Evolutionary conservation across 2,113 vertebrate genomes (phyloP), one percentile per base, ranked within the genome.

Genomic region (Trogon melanurus): DNA sequence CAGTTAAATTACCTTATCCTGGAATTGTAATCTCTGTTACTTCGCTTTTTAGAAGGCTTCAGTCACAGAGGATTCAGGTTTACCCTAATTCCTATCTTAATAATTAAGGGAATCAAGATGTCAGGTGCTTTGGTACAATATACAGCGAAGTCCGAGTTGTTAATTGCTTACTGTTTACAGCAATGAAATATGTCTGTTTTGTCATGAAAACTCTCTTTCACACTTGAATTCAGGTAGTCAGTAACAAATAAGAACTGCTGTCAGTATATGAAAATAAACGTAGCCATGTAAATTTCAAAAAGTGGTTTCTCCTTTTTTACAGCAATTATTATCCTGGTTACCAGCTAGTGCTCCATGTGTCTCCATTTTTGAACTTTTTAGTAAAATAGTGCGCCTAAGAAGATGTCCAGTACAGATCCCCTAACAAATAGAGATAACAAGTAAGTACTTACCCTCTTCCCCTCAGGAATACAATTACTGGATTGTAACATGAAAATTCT

Each of bases 391-490:
- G 21, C 50, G 44, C 50, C 47, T 29, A 41, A 57, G 85, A 84
- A 93, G 93, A 97, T 96, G 97, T 79, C 93, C 72, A 45, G 36
- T 82, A 53, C 75, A 88, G 93, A 89, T 53, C 17, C 45, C 17
- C 27, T 81, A 47, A 70, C 65, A 88, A 65, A 72, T 80, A 18
- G 78, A 58, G 44, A 75, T 41, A 48, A 82, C 50, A 95, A 60
- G 97, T 96, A 94, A 97, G 96, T 97, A 79, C 12, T 30, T 41
- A 34, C 5, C 41, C 41, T 22, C 10, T n/a, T 16, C 38, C 9
- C 10, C 10, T 44, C 5, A 82, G 27, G 25, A 61, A 29, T 56
- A n/a, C 8, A 73, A 4, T 45, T 60, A 15, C 11, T 79, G 72
- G 27, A 18, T 56, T 61, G 25, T 25, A 56, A 22, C 23, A 10